These are phyloP conservation scores for Sitta carolinensis DNA, from an alignment of 2,797 vertebrate species.

Conservation along the genomic window DNA sequence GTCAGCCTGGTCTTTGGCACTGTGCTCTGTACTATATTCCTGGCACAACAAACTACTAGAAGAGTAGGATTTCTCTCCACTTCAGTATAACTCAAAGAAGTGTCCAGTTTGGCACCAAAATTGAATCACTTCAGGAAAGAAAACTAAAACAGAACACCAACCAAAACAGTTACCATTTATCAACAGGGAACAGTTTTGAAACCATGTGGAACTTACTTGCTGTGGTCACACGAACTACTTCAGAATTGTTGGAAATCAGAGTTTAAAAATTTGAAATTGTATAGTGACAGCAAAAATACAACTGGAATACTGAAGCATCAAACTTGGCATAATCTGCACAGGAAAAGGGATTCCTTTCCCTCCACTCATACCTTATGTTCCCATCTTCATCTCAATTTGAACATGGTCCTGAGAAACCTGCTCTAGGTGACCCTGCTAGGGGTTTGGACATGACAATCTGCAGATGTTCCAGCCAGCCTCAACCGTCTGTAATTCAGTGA, in stretches of 20 bases:
- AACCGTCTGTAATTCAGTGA: not conserved
- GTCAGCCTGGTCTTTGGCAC: not conserved
- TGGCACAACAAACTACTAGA: not conserved
- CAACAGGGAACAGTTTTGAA: not conserved
- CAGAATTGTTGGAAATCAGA: fast-evolving
- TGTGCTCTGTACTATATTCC: not conserved
- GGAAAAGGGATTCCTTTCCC: not conserved
- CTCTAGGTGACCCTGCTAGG: not conserved
- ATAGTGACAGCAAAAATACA: not conserved
- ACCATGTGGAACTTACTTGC: not conserved
- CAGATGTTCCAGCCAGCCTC: not conserved
- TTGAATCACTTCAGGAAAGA: not conserved
- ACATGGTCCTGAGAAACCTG: not conserved
- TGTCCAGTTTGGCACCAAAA: not conserved
- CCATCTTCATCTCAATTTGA: not conserved
- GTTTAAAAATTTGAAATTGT: not conserved
- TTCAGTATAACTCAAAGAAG: fast-evolving
- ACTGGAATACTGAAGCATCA: fast-evolving
- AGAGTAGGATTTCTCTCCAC: not conserved
- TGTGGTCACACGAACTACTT: not conserved
- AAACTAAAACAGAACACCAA: not conserved
- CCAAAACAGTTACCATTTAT: not conserved
- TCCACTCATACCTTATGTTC: not conserved
- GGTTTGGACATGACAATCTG: not conserved
- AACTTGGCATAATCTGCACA: fast-evolving